A percentile compares a stretch with the other conserved stretches of the same genome.
Conservation (phyloP, 2,797 vertebrate species). For the Molossus molossus region DNA sequence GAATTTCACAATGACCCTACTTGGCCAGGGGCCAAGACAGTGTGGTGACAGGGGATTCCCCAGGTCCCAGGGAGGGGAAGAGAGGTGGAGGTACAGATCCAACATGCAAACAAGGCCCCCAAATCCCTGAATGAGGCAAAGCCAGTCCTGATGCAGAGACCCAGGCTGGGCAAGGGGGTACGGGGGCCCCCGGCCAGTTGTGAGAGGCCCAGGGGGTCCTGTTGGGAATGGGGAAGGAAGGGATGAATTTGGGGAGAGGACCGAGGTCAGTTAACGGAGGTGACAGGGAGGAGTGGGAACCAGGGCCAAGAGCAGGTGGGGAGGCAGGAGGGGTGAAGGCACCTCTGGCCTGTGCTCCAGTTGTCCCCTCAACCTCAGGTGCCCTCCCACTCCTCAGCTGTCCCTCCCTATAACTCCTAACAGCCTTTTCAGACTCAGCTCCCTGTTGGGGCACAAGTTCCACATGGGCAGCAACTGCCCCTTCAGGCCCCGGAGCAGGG, state of each 20-base stretch:
- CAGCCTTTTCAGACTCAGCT: neutral
- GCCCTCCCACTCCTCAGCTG: neutral
- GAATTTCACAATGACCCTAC: neutral
- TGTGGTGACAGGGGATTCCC: neutral
- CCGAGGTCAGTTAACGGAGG: neutral
- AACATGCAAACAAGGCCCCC: neutral
- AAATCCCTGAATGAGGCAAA: neutral
- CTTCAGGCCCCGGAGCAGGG: neutral
- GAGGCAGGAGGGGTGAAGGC: neutral
- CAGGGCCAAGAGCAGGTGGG: neutral
- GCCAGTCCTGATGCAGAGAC: too few relatives aligned
- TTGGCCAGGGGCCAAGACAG: neutral
- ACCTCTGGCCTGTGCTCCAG: neutral
- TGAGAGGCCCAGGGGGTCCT: too few relatives aligned
- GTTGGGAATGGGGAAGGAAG: neutral
- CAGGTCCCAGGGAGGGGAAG: neutral
- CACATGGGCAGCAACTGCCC: fast-evolving
- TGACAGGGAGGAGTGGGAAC: neutral
- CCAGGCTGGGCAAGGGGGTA: neutral
- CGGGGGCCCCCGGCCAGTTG: neutral
- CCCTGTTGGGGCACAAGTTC: neutral
- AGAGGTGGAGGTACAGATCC: fast-evolving
- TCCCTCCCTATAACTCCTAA: too few relatives aligned
- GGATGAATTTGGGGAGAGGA: neutral
- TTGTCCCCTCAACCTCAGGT: neutral